Conservation (phyloP, 2,797 vertebrate species). For the Cetoscarus ocellatus region DNA sequence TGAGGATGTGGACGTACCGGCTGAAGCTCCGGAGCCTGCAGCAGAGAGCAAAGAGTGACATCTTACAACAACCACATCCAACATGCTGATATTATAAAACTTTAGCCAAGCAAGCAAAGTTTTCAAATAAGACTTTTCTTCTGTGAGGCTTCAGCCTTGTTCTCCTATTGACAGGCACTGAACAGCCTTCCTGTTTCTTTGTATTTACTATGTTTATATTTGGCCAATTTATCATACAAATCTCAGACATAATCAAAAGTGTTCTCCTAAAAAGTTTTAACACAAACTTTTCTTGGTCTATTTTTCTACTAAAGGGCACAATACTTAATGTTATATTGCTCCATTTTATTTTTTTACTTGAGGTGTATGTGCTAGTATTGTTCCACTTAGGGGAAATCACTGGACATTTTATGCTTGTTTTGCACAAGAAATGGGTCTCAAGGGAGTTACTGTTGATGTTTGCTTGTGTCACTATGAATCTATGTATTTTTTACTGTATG, state of each 20-base stretch:
- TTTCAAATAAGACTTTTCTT: not conserved
- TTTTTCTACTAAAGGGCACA: conserved; percentile 64
- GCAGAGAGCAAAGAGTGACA: conserved; percentile 2
- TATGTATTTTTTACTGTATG: conserved; percentile 13
- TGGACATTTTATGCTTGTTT: conserved; percentile 56
- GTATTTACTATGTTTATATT: conserved; percentile 38
- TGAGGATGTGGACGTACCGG: conserved; percentile 71
- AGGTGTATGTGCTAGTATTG: conserved; percentile 28
- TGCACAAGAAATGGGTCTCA: conserved; percentile 48
- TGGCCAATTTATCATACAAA: conserved; percentile 53
- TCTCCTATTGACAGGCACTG: not conserved
- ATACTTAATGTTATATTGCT: conserved; percentile 18
- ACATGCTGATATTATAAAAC: conserved; percentile 12
- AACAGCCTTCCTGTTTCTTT: conserved; percentile 49
- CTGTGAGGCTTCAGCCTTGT: conserved; percentile 30
- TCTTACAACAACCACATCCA: not conserved
- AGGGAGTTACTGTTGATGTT: conserved; percentile 25
- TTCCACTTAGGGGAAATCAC: conserved; percentile 7
- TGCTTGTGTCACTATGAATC: conserved; percentile 13
- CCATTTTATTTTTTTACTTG: conserved; percentile 21
- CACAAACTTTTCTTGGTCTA: conserved; percentile 34
- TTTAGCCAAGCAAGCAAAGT: conserved; percentile 2
- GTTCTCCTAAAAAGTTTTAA: conserved; percentile 51
- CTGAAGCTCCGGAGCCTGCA: conserved; percentile 63
- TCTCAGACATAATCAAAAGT: conserved; percentile 31